Percentiles rank a stretch among this genome's conserved stretches.
phyloP scores from a whole-genome alignment of 2,888 invertebrate genomes.

The Himalopsyche tibetana region DNA sequence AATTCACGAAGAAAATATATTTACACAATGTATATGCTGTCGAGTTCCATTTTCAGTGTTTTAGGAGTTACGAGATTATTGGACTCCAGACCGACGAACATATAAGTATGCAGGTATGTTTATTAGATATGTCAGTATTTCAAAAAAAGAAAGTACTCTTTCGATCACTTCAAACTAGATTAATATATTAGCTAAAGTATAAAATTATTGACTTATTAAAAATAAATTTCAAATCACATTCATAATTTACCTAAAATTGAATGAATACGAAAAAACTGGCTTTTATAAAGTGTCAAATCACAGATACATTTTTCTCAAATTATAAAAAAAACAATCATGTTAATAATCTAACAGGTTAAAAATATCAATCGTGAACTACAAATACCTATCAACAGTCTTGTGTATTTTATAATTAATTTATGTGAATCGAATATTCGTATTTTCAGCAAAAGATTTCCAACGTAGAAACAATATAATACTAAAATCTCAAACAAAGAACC shows the following conservation, averaged over 20 bases:
- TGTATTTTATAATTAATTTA: too few species aligned
- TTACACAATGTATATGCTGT: too few species aligned
- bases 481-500: too few species aligned
- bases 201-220: constrained; percentile 41
- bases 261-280: constrained; percentile 40
- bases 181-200: constrained; percentile 1
- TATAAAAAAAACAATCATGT: neutral
- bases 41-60: too few species aligned
- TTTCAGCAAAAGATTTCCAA: too few species aligned
- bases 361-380: too few species aligned
- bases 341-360: neutral
- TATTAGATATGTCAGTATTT: constrained; percentile 38
- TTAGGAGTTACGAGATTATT: too few species aligned
- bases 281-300: constrained; percentile 42
- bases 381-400: too few species aligned
- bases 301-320: constrained; percentile 20
- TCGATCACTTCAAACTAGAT: constrained; percentile 37
- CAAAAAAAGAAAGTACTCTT: constrained; percentile 22
- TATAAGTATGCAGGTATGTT: constrained; percentile 6
- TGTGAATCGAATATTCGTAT: too few species aligned
- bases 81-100: too few species aligned
- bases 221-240: constrained; percentile 40
- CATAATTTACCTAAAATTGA: constrained; percentile 21
- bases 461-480: too few species aligned
- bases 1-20: too few species aligned